Base-by-base conservation (phyloP, 2,113 vertebrate genomes). In the Piaya cayana region DNA sequence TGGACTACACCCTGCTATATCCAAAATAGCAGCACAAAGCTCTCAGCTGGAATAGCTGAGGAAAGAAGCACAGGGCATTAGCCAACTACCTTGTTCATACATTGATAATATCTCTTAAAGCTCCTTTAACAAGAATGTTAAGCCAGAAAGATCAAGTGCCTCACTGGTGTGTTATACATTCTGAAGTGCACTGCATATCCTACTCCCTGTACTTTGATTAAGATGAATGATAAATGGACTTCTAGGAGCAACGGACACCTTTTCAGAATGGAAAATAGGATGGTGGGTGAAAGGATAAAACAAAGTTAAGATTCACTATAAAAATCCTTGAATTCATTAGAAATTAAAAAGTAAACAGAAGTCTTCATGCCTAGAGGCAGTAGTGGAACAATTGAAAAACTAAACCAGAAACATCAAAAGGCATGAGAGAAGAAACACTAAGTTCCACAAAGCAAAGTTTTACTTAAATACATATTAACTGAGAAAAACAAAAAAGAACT, bases 1-100 rank as follows among this genome's bases (percentile, higher is more conserved):
- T 27, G 17, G 3, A 43, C 30, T 34, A 12, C 5, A 34, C 1
- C 26, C 20, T 72, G 3, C 29, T 53, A 8, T 0, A 1, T 4
- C 4, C 19, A 15, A 14, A 18, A 17, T 59, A 62, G 59, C 3
- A 91, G 19, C 26, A 15, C 27, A 72, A 49, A 5, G 9, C 4
- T 82, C 23, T 78, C 34, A 59, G 43, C 22, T 86, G 22, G 14
- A 62, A 9, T 18, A 56, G 19, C 12, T 42, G 47, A 62, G 15
- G 12, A 32, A 67, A 79, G 11, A 65, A 32, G 20, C 25, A 52
- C 20, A 76, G 30, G 23, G 6, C 12, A 19, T 7, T 21, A 32
- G 45, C 58, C 9, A 56, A 67, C 22, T 4, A 5, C 14, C 25
- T 69, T 39, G n/a, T 37, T 67, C 17, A 17, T 32, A 6, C 16